These are phyloP conservation scores for Amblyopsis hoosieri DNA, from an alignment of 2,797 vertebrate genomes.

Conservation along the genomic window DNA sequence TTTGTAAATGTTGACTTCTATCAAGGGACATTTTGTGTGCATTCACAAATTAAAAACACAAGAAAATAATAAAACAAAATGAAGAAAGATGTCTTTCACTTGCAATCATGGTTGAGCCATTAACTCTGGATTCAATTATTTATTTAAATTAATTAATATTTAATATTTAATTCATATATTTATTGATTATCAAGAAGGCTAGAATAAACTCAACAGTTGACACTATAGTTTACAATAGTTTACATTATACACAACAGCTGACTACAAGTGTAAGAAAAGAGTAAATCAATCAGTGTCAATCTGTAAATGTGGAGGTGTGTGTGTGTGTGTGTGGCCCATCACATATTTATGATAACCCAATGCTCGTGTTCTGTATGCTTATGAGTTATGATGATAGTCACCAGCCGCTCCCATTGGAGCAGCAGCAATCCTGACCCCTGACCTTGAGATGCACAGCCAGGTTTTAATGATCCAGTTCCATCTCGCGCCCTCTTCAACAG, in stretches of 20 bases:
- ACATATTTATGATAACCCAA: neutral
- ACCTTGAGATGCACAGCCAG: slow-evolving; percentile 69
- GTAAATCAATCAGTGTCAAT: slow-evolving; percentile 18
- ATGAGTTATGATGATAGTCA: slow-evolving; percentile 61
- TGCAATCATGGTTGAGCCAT: too few species aligned
- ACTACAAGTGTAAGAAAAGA: too few species aligned
- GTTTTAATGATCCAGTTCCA: slow-evolving; percentile 72
- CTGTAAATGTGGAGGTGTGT: slow-evolving; percentile 41
- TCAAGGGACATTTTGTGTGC: slow-evolving; percentile 44
- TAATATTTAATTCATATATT: too few species aligned
- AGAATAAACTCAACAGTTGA: too few species aligned
- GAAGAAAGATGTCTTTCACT: slow-evolving; percentile 1
- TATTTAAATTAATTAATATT: too few species aligned
- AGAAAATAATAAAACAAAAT: neutral
- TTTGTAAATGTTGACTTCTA: slow-evolving; percentile 67
- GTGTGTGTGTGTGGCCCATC: neutral
- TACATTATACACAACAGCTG: too few species aligned
- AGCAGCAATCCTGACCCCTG: slow-evolving; percentile 62
- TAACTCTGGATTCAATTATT: too few species aligned
- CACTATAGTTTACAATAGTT: too few species aligned
- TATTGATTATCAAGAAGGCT: too few species aligned
- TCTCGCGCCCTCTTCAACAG: slow-evolving; percentile 58
- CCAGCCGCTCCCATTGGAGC: slow-evolving; percentile 49
- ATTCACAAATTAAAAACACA: slow-evolving; percentile 6
- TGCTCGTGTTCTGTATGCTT: slow-evolving; percentile 53